phyloP scores from a whole-genome alignment of 2,113 vertebrate genomes.

The Hylia prasina region DNA sequence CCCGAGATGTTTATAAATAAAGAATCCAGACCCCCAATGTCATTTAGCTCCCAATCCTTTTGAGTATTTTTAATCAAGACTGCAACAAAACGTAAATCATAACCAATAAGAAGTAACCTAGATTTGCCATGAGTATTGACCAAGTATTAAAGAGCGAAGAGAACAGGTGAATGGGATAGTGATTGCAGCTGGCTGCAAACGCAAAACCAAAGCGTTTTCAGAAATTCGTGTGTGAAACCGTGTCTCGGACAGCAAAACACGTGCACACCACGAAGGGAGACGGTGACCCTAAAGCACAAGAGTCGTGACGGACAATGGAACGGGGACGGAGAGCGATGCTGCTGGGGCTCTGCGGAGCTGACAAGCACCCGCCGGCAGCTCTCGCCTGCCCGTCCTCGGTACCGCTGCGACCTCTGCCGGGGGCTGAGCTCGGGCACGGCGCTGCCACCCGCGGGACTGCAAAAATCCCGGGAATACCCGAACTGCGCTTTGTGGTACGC shows the following conservation, averaged over 20 bases:
- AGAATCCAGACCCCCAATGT: background rate
- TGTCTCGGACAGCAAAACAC: background rate
- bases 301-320: accelerated
- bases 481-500: accelerated
- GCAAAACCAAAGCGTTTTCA: background rate
- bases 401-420: constrained; percentile 29
- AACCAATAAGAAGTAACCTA: background rate
- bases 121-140: background rate
- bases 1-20: background rate
- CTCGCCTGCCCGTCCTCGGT: accelerated
- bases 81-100: background rate
- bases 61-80: background rate
- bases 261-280: accelerated
- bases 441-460: background rate
- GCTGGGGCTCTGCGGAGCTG: background rate
- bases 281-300: background rate
- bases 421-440: background rate
- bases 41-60: background rate
- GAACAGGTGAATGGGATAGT: background rate
- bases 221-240: background rate
- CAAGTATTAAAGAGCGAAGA: background rate
- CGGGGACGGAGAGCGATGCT: accelerated
- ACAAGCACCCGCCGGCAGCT: accelerated
- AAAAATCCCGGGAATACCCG: accelerated
- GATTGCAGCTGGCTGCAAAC: background rate